A percentile compares a stretch with the other conserved stretches of the same genome.
Conservation (phyloP, 35 echinoderm and acorn worm genomes). For the Chiridota heheva region DNA sequence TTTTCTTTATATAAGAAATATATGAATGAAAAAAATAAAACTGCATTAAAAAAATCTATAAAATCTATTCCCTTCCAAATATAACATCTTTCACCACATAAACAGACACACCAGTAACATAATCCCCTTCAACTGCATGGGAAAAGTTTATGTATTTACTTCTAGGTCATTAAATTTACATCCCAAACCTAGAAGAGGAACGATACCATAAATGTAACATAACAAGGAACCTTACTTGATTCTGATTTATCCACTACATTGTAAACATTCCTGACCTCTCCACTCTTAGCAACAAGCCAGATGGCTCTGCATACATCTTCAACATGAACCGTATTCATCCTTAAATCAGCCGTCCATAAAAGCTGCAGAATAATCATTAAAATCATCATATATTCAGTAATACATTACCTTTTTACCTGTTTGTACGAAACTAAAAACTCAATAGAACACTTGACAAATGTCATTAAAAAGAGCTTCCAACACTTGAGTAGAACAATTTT, state of each 20-base stretch:
- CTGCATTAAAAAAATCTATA: no score
- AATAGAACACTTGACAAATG: background rate
- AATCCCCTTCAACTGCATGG: no score
- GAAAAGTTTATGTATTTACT: no score
- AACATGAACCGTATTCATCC: slow-evolving; percentile 93
- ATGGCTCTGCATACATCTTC: slow-evolving; percentile 82
- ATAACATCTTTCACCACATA: no score
- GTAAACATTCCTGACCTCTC: slow-evolving; percentile 62
- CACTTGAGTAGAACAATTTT: background rate
- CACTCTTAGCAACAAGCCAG: slow-evolving; percentile 71
- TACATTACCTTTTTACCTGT: background rate
- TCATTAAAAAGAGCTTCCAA: background rate
- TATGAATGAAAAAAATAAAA: no score
- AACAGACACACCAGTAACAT: no score
- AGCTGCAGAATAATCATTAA: slow-evolving; percentile 41
- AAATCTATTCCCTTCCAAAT: no score
- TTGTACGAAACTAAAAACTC: background rate
- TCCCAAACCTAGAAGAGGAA: no score
- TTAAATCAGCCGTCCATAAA: slow-evolving; percentile 87
- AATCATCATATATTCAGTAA: background rate
- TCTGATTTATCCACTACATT: slow-evolving; percentile 92
- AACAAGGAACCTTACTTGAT: slow-evolving; percentile 95
- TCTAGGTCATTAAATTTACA: no score
- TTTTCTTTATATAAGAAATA: no score
- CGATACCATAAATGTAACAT: no score